Evolutionary conservation across 2,888 invertebrate species (phyloP), one percentile per base, ranked within the genome.

Genomic region (Teleogryllus oceanicus): DNA sequence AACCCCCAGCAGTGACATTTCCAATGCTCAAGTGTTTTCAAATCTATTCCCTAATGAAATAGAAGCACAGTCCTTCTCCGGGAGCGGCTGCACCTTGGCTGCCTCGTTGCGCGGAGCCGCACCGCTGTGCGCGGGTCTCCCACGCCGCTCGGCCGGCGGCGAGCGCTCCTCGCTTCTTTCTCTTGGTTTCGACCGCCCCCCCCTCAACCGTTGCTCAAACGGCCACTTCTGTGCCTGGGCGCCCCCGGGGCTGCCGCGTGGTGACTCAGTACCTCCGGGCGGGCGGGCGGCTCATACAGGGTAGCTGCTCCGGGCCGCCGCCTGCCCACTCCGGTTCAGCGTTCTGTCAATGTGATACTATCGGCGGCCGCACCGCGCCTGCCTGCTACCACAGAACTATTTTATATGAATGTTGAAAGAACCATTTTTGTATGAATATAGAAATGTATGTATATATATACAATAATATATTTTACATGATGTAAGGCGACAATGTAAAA

Each of bases 151-250:
- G 62, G n/a, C 62, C n/a, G 62, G 62, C 13, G 62, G n/a, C 16
- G 62, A 62, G 62, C 0, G 62, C 13, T 16, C 62, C n/a, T 0
- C 62, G 62, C 62, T 62, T 62, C n/a, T 18, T 10, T 62, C 62
- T n/a, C 13, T 62, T 62, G n/a, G n/a, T 10, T 62, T 62, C 62
- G n/a, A 62, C n/a, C 62, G 16, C 0, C 62, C 13, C 3, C 62
- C 13, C 62, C 62, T 1, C 62, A 13, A 62, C 62, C 62, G 62
- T 62, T 62, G 62, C 62, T 62, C 62, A 62, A 62, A 62, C 62
- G 62, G 62, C 62, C 62, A 62, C 62, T 62, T 62, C 62, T 62
- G 62, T 62, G 62, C 62, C 62, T 62, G 62, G n/a, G 62, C n/a
- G 62, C n/a, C 62, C n/a, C 62, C 13, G 13, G 13, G 62, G 62